phyloP scores from a whole-genome alignment of 2,888 invertebrate genomes.

The Antheraea yamamai region DNA sequence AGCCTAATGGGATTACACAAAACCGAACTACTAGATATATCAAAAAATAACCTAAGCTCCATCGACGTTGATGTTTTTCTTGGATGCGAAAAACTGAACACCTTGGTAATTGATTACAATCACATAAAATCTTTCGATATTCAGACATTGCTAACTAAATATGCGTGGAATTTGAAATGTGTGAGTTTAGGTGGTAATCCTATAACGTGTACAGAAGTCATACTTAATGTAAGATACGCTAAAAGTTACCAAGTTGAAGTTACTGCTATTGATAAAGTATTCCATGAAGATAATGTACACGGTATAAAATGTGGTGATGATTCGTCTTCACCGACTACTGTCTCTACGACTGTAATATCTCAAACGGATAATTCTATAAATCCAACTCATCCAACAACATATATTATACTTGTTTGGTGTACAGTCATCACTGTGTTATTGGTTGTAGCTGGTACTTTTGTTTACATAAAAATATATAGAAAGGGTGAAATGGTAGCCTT shows the following conservation, averaged over 20 bases:
- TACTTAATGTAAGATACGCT: conserved; percentile 47
- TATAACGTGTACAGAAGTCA: conserved; percentile 65
- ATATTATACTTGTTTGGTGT: conserved; percentile 40
- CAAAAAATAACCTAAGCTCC: conserved; percentile 55
- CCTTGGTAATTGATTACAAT: conserved; percentile 67
- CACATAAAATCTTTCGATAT: conserved; percentile 55
- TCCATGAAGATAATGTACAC: conserved; percentile 71
- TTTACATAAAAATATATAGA: conserved; percentile 34
- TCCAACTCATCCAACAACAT: conserved; percentile 27
- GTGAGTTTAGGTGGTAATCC: conserved; percentile 72
- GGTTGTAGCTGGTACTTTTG: conserved; percentile 28
- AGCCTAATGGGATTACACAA: conserved; percentile 63
- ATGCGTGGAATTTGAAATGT: conserved; percentile 42
- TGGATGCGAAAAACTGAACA: conserved; percentile 61
- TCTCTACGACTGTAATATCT: conserved; percentile 13
- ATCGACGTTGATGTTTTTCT: conserved; percentile 68
- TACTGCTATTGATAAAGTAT: conserved; percentile 67
- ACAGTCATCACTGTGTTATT: conserved; percentile 41
- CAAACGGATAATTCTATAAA: conserved; percentile 7
- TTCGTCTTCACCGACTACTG: conserved; percentile 28
- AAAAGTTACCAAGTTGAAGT: conserved; percentile 50
- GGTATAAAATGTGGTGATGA: conserved; percentile 68
- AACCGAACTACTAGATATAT: conserved; percentile 63
- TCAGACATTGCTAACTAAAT: conserved; percentile 13
- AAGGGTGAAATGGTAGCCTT: conserved; percentile 24